Evolutionary conservation across 2,888 invertebrate species (phyloP).

Genomic region (Myopa tessellatipennis): DNA sequence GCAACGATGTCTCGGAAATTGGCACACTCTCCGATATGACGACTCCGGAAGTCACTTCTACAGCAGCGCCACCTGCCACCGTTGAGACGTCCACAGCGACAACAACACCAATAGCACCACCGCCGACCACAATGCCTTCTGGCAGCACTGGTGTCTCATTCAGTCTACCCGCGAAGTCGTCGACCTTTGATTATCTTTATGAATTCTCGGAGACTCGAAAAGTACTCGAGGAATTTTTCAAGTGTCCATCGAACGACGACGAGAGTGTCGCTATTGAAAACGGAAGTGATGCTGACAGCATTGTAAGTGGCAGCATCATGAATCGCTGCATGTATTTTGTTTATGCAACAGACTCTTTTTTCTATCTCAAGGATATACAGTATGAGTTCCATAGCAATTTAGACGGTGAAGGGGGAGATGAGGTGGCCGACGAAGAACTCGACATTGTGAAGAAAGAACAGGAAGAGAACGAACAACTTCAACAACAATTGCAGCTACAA

Average conservation of each 20-base stretch:
- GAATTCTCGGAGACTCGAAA: slow-evolving; percentile 93
- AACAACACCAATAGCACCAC: slow-evolving; percentile 46
- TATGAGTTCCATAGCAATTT: slow-evolving; percentile 70
- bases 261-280: slow-evolving; percentile 70
- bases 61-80: slow-evolving; percentile 33
- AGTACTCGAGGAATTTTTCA: slow-evolving; percentile 92
- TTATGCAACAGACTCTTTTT: slow-evolving; percentile 35
- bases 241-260: slow-evolving; percentile 77
- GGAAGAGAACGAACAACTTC: slow-evolving; percentile 43
- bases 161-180: slow-evolving; percentile 66
- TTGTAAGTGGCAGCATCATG: slow-evolving; percentile 57
- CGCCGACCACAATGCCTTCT: slow-evolving; percentile 31
- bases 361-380: slow-evolving; percentile 70
- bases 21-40: slow-evolving; percentile 67
- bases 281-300: slow-evolving; percentile 68
- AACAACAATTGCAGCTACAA: slow-evolving; percentile 49
- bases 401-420: slow-evolving; percentile 56
- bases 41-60: slow-evolving; percentile 62
- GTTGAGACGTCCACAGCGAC: slow-evolving; percentile 30
- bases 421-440: slow-evolving; percentile 54
- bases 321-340: slow-evolving; percentile 24
- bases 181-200: slow-evolving; percentile 88
- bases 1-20: slow-evolving; percentile 68
- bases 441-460: slow-evolving; percentile 57
- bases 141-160: slow-evolving; percentile 49